Base-by-base conservation (phyloP, 2,888 invertebrate genomes). In the Myopa tessellatipennis region DNA sequence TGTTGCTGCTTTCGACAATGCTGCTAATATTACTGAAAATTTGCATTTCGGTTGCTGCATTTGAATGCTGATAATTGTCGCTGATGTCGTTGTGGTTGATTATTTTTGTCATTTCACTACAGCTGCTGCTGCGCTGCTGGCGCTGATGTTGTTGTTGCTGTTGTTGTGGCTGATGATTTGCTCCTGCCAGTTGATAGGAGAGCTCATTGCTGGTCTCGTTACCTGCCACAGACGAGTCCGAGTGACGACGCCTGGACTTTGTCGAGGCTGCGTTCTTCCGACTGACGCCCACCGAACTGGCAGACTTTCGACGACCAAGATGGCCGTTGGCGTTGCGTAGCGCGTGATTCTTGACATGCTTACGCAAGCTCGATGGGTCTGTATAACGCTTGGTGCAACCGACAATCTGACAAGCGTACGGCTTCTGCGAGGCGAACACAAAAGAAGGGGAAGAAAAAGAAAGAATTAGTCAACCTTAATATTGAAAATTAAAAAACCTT, bases 331-430 rank as follows among this genome's bases (percentile, higher is more conserved):
- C 84, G 81, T 86, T 86, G 78, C 88, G 86, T 73, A 86, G 80
- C 36, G 90, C 87, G 84, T 96, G 96, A 82, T 95, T 96, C 87
- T 97, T 97, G 36, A 97, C 95, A 90, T 98, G 98, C 86, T 98
- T 98, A 55, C 98, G 91, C 0, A 98, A 91, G 72, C 97, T 97
- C 74, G 97, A 97, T 0, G 98, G 98, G 88, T 98, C 98, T 0
- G 98, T 98, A 90, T 98, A 98, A 58, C 96, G 93, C 88, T 98
- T 98, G 7, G 92, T 93, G 86, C 98, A 98, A 1, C 96, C 97
- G 0, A 91, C 90, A 26, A 96, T 93, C 84, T 96, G 96, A 83
- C 98, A 98, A 1, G 95, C 96, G 89, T 97, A 98, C 0, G 98
- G 98, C 90, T 97, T 96, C 95, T 98, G 90, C 52, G 90, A 90